Percentiles rank a stretch among this genome's conserved stretches.
Conservation (phyloP, 2,888 invertebrate genomes). For the Herminia tarsipennalis region DNA sequence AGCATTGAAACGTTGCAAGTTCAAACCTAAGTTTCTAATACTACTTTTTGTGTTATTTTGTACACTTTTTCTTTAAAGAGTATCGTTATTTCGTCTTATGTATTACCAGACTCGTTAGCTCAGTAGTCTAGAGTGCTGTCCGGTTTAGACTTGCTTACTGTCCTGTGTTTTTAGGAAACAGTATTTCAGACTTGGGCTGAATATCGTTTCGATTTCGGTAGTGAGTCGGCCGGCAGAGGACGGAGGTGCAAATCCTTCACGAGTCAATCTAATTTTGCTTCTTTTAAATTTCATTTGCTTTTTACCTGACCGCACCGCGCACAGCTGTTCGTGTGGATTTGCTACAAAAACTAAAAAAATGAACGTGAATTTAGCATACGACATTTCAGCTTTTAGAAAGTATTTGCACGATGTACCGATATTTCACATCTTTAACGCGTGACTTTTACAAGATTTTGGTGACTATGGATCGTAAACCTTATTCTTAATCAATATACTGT, state of each 20-base stretch:
- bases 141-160: slow-evolving; percentile 16
- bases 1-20: neutral
- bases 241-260: slow-evolving; percentile 43
- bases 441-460: too few species aligned
- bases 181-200: neutral
- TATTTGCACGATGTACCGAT: too few species aligned
- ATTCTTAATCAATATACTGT: too few species aligned
- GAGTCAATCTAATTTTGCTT: slow-evolving; percentile 21
- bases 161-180: slow-evolving; percentile 12
- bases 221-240: slow-evolving; percentile 21
- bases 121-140: slow-evolving; percentile 43
- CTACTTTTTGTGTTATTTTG: slow-evolving; percentile 8
- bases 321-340: too few species aligned
- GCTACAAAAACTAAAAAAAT: too few species aligned
- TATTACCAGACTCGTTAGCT: slow-evolving; percentile 38
- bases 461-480: too few species aligned
- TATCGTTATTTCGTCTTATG: slow-evolving; percentile 11
- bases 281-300: too few species aligned
- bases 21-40: neutral
- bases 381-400: too few species aligned
- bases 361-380: too few species aligned
- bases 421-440: too few species aligned
- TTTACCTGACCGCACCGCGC: too few species aligned
- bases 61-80: neutral
- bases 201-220: slow-evolving; percentile 1